phyloP scores from a whole-genome alignment of 2,888 invertebrate genomes.

The Odontomyia ornata region DNA sequence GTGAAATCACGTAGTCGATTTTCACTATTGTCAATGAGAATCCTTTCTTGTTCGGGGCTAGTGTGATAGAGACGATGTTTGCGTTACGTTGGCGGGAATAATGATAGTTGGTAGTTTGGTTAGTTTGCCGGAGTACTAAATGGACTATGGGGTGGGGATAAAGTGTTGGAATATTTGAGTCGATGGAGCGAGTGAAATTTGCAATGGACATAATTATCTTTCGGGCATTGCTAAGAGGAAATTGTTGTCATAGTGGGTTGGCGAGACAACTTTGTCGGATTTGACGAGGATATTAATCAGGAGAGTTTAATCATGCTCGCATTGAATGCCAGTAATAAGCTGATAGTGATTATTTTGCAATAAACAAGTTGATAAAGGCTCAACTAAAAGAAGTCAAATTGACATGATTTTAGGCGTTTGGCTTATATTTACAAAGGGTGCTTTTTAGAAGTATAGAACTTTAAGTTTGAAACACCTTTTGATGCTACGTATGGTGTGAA shows the following conservation, averaged over 20 bases:
- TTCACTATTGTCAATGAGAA: slow-evolving; percentile 5
- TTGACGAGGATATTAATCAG: not conserved
- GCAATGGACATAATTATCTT: slow-evolving; percentile 30
- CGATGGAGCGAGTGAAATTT: slow-evolving; percentile 9
- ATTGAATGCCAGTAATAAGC: too few species aligned
- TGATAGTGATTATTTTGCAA: too few species aligned
- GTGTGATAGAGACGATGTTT: not conserved
- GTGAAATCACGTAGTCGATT: slow-evolving; percentile 36
- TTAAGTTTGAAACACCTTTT: too few species aligned
- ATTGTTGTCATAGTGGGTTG: not conserved
- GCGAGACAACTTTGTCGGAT: not conserved
- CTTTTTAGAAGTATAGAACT: too few species aligned
- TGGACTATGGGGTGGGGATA: not conserved
- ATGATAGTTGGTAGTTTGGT: too few species aligned
- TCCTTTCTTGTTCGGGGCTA: not conserved
- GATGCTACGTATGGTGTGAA: too few species aligned
- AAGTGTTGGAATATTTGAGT: not conserved
- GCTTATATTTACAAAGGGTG: too few species aligned
- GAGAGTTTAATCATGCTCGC: too few species aligned
- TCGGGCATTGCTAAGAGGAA: slow-evolving; percentile 6
- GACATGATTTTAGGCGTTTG: too few species aligned
- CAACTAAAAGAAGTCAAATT: too few species aligned
- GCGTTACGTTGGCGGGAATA: not conserved
- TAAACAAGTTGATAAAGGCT: too few species aligned
- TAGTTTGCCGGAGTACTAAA: not conserved